These are phyloP conservation scores for Tachina lurida DNA, from an alignment of 2,888 invertebrate genomes.

Conservation along the genomic window DNA sequence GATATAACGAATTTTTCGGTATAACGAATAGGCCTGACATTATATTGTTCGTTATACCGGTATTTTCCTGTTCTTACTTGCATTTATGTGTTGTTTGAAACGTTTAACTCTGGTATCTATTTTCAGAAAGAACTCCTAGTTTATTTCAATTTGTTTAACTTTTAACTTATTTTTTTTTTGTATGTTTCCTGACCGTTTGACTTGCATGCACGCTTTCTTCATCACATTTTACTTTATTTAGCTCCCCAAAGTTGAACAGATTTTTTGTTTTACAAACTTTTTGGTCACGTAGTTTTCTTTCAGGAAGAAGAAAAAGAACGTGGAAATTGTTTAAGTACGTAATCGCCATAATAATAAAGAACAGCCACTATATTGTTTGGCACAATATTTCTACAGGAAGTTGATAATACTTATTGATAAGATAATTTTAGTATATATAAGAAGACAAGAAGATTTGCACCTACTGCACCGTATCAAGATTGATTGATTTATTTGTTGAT, in stretches of 20 bases:
- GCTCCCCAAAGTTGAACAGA: background rate
- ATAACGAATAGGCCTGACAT: too few species aligned
- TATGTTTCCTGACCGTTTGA: slow-evolving; percentile 3
- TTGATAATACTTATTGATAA: slow-evolving; percentile 43
- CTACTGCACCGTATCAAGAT: too few species aligned
- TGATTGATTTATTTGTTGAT: too few species aligned
- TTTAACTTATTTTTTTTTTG: background rate
- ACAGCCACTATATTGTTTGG: slow-evolving; percentile 25
- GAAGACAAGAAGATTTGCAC: too few species aligned
- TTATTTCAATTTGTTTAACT: background rate
- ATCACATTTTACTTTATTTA: slow-evolving; percentile 35
- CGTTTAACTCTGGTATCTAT: too few species aligned
- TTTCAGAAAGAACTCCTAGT: background rate
- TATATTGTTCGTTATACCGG: too few species aligned
- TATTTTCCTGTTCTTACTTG: too few species aligned
- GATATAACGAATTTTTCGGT: too few species aligned
- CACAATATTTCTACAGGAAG: slow-evolving; percentile 38
- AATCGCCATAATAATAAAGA: background rate
- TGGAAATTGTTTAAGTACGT: slow-evolving; percentile 31
- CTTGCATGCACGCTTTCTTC: slow-evolving; percentile 1
- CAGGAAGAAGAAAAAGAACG: slow-evolving; percentile 18
- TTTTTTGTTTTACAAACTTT: slow-evolving; percentile 17
- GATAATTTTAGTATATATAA: slow-evolving; percentile 4
- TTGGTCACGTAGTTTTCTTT: slow-evolving; percentile 49
- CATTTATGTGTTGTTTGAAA: too few species aligned